Evolutionary conservation across 1,140 invertebrate genomes (phyloP).

Genomic region (Liolophura sinensis): DNA sequence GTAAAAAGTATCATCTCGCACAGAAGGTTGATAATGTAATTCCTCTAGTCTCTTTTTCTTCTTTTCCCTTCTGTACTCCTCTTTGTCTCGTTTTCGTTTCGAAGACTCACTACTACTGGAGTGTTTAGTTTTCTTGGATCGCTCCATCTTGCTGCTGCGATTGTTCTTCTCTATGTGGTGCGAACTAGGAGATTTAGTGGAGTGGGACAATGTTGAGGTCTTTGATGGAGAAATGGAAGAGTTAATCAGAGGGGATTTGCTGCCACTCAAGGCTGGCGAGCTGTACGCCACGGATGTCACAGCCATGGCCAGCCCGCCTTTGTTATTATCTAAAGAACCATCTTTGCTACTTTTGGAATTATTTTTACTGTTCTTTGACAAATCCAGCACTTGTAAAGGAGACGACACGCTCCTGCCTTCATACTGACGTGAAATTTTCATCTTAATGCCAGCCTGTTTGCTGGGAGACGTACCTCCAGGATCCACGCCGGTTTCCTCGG

Average conservation of each 20-base stretch:
- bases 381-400: too few species aligned
- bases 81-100: constrained; percentile 44
- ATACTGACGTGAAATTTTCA: too few species aligned
- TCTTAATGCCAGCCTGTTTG: too few species aligned
- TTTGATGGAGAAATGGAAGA: constrained; percentile 39
- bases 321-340: too few species aligned
- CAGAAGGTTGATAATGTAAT: constrained; percentile 16
- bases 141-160: constrained; percentile 42
- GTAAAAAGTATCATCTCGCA: constrained; percentile 32
- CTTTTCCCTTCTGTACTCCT: constrained; percentile 42
- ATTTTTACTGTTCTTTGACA: too few species aligned
- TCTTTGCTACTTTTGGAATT: too few species aligned
- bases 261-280: constrained; percentile 3
- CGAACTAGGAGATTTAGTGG: constrained; percentile 32
- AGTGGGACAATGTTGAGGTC: constrained; percentile 39
- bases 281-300: too few species aligned
- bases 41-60: constrained; percentile 41
- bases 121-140: constrained; percentile 29
- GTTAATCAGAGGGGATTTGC: constrained; percentile 27
- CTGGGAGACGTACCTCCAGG: too few species aligned
- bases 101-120: constrained; percentile 29
- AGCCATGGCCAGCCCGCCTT: too few species aligned
- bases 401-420: too few species aligned
- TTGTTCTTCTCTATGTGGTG: constrained; percentile 27
- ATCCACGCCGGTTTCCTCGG: too few species aligned